phyloP scores from a whole-genome alignment of 2,113 vertebrate genomes.

The Hiodon alosoides region DNA sequence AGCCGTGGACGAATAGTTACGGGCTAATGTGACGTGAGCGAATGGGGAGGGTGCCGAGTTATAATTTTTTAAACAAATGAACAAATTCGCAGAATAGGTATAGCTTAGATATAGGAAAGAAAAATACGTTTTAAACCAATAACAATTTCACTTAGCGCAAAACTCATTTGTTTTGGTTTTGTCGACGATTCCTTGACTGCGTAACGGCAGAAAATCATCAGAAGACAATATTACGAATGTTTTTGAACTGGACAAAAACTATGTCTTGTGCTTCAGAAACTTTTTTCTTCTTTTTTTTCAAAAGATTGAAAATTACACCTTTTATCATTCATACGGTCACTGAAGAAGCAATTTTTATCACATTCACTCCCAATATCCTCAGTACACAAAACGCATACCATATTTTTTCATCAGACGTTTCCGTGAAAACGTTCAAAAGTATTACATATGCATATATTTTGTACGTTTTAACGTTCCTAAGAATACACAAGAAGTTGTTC shows the following conservation, averaged over 20 bases:
- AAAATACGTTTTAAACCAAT: no score
- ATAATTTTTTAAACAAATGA: no score
- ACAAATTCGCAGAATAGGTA: no score
- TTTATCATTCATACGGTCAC: not conserved
- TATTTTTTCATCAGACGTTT: no score
- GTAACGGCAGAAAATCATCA: not conserved
- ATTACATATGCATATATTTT: no score
- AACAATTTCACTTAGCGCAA: not conserved
- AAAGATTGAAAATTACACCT: not conserved
- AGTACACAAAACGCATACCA: no score
- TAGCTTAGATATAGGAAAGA: no score
- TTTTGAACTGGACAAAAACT: not conserved
- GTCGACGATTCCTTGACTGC: not conserved
- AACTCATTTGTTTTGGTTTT: not conserved
- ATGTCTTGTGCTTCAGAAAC: not conserved
- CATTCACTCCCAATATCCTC: not conserved
- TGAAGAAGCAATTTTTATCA: not conserved
- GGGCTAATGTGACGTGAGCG: no score
- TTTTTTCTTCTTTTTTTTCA: not conserved
- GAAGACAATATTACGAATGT: not conserved
- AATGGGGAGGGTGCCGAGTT: no score
- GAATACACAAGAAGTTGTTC: not conserved
- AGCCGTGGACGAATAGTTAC: slow-evolving; percentile 4
- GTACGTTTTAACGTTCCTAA: not conserved
- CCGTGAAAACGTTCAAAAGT: no score